Conservation (phyloP, 2,888 invertebrate species). For the Adineta ricciae region DNA sequence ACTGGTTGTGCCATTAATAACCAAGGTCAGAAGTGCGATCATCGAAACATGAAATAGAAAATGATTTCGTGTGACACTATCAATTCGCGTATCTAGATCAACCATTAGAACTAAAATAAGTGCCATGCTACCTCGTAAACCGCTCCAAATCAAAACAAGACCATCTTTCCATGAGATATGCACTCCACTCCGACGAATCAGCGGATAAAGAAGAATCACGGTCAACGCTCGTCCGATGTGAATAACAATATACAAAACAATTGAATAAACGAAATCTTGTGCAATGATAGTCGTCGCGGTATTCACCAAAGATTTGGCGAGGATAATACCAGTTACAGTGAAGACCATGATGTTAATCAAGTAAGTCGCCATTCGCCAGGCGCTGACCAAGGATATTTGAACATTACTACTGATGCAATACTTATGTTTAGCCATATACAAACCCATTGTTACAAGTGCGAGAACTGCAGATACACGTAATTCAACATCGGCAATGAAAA, state of each 20-base stretch:
- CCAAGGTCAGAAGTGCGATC: background rate
- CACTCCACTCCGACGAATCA: background rate
- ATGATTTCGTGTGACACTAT: background rate
- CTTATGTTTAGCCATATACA: background rate
- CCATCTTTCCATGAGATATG: background rate
- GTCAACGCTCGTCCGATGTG: background rate
- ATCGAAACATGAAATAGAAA: conserved; percentile 3
- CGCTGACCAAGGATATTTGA: background rate
- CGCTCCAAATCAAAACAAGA: background rate
- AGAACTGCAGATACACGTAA: background rate
- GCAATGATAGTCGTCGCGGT: background rate
- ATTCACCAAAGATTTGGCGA: background rate
- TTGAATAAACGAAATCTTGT: background rate
- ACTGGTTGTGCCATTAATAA: background rate
- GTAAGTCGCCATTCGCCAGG: background rate
- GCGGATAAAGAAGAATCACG: background rate
- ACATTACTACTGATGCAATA: background rate
- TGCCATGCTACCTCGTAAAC: background rate
- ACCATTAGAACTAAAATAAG: background rate
- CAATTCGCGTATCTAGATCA: background rate
- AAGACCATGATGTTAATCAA: background rate
- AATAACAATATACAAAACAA: background rate
- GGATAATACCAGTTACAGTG: background rate
- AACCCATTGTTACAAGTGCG: background rate
- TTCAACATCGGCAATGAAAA: background rate